Conservation (phyloP, 92 coral and sea anemone genomes). For the Bergia sp. region DNA sequence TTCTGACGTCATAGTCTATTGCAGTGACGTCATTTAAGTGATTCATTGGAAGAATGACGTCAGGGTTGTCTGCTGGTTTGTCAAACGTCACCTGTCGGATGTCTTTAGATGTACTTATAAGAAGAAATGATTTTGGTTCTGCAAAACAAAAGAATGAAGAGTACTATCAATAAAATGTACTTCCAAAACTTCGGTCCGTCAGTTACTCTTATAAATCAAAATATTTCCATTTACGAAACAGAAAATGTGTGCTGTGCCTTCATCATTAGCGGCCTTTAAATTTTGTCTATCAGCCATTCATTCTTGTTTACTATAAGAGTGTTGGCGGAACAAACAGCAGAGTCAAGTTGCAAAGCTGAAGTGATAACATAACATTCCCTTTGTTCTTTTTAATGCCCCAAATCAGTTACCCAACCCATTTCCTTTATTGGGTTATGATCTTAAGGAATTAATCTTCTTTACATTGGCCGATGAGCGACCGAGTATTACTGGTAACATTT, state of each 20-base stretch:
- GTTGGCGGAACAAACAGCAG: no score
- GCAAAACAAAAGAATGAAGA: background rate
- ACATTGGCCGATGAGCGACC: no score
- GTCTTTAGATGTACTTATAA: slow-evolving; percentile 72
- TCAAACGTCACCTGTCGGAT: slow-evolving; percentile 82
- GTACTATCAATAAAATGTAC: background rate
- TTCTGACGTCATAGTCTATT: slow-evolving; percentile 79
- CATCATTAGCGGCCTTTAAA: background rate
- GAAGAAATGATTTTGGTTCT: slow-evolving; percentile 86
- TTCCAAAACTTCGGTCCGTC: background rate
- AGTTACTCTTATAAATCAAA: no score
- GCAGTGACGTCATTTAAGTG: slow-evolving; percentile 68
- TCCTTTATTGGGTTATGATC: no score
- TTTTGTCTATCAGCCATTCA: background rate
- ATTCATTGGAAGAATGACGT: slow-evolving; percentile 75
- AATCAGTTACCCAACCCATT: no score
- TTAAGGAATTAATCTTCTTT: no score
- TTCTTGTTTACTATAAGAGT: no score
- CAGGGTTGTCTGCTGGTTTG: slow-evolving; percentile 75
- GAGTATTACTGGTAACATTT: no score
- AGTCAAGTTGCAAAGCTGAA: no score
- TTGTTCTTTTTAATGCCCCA: no score
- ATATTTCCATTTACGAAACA: no score
- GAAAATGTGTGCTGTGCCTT: background rate
- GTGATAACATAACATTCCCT: no score